Base-by-base conservation (phyloP, 1,140 invertebrate species). In the Drosophila sturtevanti region DNA sequence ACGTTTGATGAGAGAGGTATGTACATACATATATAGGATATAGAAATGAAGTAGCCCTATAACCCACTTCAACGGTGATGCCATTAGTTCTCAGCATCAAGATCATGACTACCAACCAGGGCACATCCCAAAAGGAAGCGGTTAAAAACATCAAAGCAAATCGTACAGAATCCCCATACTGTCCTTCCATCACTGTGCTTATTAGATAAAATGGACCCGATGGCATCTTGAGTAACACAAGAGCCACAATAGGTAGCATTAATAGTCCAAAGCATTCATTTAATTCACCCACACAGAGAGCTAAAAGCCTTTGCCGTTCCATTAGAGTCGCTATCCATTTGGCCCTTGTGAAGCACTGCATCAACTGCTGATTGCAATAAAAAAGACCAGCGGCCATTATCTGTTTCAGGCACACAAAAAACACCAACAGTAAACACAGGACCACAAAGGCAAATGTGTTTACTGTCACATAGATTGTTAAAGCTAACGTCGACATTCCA, bases 401-500 rank as follows among this genome's bases (percentile, higher is more conserved):
- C 34, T 64, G 67, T 35, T 89, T 81, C 48, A 87, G 38, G 34
- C 84, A 74, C n/a, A 84, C 77, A 37, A 89, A 89, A 35, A 89
- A 78, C n/a, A 80, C 55, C 0, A 89, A n/a, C 7, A 89, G 41
- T 9, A 89, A 59, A 24, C 72, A 70, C 14, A 80, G 31, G 1
- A 72, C 69, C 48, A 74, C 14, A 5, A 72, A 89, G 21, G 58
- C 58, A 35, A 80, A 89, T 11, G 10, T 56, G 21, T 89, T 84
- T 6, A 84, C 14, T 11, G 44, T 6, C 4, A 84, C 14, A 21
- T 34, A 63, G 1, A 89, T 0, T 6, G 63, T 1, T 10, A 72
- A 6, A 0, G 67, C 18, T 2, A 72, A 0, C 0, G 2, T 0
- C 3, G 48, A 24, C 6, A 84, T 1, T 0, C 63, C 59, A 0